Base-by-base conservation (phyloP, 1,140 invertebrate species). In the Drosophila kikkawai region DNA sequence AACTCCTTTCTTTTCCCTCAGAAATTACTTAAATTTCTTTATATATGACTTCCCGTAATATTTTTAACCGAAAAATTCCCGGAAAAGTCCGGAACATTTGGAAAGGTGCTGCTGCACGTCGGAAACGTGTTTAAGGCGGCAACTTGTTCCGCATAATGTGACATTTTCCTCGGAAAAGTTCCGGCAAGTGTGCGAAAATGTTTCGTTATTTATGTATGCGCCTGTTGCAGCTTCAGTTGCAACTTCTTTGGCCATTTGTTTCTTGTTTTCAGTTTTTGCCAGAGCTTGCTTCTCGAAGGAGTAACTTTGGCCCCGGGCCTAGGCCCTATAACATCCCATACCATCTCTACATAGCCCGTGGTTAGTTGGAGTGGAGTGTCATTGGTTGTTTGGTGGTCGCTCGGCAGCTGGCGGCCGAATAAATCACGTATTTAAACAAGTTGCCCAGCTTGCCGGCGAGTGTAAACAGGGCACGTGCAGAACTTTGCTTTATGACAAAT, bases 381-480 rank as follows among this genome's bases (percentile, higher is more conserved):
- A 48, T 51, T 65, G 42, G 58, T 63, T 75, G 79, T 51, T 79
- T 61, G 79, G 59, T 65, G 75, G 56, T 79, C 51, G 59, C 67
- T 79, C 66, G 61, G 57, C 83, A 87, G 60, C 77, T 88, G 84
- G 85, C 65, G 80, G 63, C 69, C 77, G 87, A 90, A 88, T 90
- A 88, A 88, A 88, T 88, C 84, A 88, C 84, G 81, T 88, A 90
- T 88, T 90, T 88, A 88, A 88, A 81, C 84, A 90, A 88, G 80
- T 88, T 90, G 65, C 59, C 68, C 85, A 86, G 87, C 69, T 84
- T 87, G 55, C 32, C 17, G 68, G 55, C 57, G 50, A 88, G 60
- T 84, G 81, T 73, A 88, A 88, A 90, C 84, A 88, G 47, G 82
- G 74, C 84, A 88, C 84, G 84, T 88, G 74, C 74, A 78, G 69